Percentiles rank a stretch among this genome's conserved stretches.
Conservation (phyloP, 2,888 invertebrate species). For the Drosophila anomalata region DNA sequence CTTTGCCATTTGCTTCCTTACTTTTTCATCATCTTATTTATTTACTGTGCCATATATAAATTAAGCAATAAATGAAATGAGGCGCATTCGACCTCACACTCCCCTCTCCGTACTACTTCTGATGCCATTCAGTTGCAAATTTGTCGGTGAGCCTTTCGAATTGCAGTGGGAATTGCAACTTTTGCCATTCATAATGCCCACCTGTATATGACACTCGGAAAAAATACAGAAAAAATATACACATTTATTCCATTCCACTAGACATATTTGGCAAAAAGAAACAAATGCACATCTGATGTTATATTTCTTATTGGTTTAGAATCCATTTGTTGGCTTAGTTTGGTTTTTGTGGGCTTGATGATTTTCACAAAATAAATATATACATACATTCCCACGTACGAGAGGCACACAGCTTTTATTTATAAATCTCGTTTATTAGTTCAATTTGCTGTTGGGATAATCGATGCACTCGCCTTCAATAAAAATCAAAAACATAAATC, state of each 20-base stretch:
- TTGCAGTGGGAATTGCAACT: conserved; percentile 10
- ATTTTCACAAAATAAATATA: conserved; percentile 32
- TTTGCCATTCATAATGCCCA: conserved; percentile 2
- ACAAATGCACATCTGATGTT: conserved; percentile 20
- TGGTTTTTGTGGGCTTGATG: conserved; percentile 24
- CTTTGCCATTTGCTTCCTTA: conserved; percentile 31
- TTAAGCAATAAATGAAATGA: conserved; percentile 41
- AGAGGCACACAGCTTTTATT: conserved; percentile 47
- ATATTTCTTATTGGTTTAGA: conserved; percentile 20
- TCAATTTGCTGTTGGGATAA: conserved; percentile 59
- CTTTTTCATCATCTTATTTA: conserved; percentile 40
- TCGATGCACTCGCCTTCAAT: conserved; percentile 53
- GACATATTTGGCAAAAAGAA: conserved; percentile 22
- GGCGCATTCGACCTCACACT: conserved; percentile 1
- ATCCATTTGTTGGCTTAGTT: conserved; percentile 29
- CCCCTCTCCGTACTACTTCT: not conserved
- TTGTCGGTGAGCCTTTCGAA: not conserved
- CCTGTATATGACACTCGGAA: conserved; percentile 28
- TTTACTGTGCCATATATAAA: conserved; percentile 34
- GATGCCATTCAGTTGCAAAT: not conserved
- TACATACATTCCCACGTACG: conserved; percentile 17
- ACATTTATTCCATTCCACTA: conserved; percentile 27
- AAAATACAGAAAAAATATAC: conserved; percentile 3
- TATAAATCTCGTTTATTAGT: conserved; percentile 72
- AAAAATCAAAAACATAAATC: conserved; percentile 61